A percentile compares a stretch with the other conserved stretches of the same genome.
Evolutionary conservation across 2,113 vertebrate species (phyloP).

Genomic region (Brachionichthys hirsutus): DNA sequence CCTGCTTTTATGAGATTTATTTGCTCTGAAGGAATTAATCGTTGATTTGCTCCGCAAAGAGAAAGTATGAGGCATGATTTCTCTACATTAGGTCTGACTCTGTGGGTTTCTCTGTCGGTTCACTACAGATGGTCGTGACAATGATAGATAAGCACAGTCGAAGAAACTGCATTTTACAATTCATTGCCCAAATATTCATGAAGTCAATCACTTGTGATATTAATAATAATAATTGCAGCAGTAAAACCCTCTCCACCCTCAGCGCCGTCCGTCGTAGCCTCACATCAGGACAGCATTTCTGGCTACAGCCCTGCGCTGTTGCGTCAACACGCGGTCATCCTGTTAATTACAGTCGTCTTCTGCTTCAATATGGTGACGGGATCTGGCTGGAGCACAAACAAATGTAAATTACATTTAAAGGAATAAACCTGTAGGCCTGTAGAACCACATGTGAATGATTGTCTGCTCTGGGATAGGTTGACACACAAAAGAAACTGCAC

Average conservation of each 20-base stretch:
- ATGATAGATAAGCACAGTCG: constrained; percentile 59
- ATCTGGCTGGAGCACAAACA: constrained; percentile 37
- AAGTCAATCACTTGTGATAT: constrained; percentile 11
- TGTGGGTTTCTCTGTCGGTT: constrained; percentile 9
- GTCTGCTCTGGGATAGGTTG: constrained; percentile 25
- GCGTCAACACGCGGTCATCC: constrained; percentile 49
- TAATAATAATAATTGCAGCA: constrained; percentile 1
- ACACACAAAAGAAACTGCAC: constrained; percentile 65
- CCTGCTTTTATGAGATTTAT: constrained; percentile 28
- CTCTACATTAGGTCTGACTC: background rate
- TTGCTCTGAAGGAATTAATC: constrained; percentile 8
- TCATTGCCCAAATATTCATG: constrained; percentile 25
- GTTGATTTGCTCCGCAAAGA: constrained; percentile 24
- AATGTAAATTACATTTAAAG: constrained; percentile 10
- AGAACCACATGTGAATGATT: constrained; percentile 28
- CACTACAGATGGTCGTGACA: constrained; percentile 22
- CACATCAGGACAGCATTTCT: constrained; percentile 30
- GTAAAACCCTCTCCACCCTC: constrained; percentile 7
- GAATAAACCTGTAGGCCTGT: constrained; percentile 12
- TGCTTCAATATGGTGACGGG: constrained; percentile 14
- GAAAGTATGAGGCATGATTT: constrained; percentile 4
- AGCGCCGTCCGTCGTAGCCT: constrained; percentile 43
- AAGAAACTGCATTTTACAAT: constrained; percentile 46
- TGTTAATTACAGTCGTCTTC: constrained; percentile 60
- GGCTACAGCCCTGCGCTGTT: constrained; percentile 32